Percentiles rank a stretch among this genome's conserved stretches.
These are phyloP conservation scores for honey bee (Apis mellifera) DNA, from an alignment of 1,140 invertebrate genomes.

Conservation along the genomic window Amel_HAv3.1 CM009937.2:11987501-11988000, in stretches of 20 bases:
- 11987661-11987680: constrained; percentile 47
- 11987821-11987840: constrained; percentile 60
- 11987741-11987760: constrained; percentile 63
- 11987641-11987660: constrained; percentile 42
- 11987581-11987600: not conserved
- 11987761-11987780: constrained; percentile 43
- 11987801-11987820: constrained; percentile 54
- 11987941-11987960: too few species aligned
- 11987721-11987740: constrained; percentile 52
- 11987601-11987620: constrained; percentile 22
- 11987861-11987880: constrained; percentile 37
- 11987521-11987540: too few species aligned
- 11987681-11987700: constrained; percentile 15
- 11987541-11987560: not conserved
- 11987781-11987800: constrained; percentile 58
- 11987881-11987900: constrained; percentile 36
- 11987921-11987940: too few species aligned
- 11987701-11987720: constrained; percentile 51
- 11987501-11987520: not conserved
- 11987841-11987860: constrained; percentile 10
- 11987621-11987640: not conserved
- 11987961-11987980: too few species aligned
- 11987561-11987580: not conserved
- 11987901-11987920: constrained; percentile 23
- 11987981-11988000: too few species aligned